Base-by-base conservation (phyloP, 2,797 vertebrate genomes). In the Rhinella marina region DNA sequence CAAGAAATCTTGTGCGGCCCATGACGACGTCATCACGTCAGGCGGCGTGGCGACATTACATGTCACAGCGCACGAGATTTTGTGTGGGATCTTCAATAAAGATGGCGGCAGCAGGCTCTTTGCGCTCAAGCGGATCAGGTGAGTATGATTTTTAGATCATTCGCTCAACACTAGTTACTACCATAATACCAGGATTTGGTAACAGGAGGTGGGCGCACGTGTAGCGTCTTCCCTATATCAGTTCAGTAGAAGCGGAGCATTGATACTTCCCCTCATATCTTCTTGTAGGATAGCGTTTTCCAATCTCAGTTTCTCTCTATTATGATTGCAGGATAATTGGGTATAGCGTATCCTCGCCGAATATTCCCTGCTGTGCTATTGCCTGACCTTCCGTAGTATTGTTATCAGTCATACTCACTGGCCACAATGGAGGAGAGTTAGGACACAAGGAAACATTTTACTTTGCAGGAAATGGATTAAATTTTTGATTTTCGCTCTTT, bases 401-500 rank as follows among this genome's bases (percentile, higher is more conserved):
- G 62, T 82, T 68, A 82, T 54, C 81, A 54, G 59, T 57, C 19
- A 57, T 3, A 84, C 48, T 32, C 41, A 41, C 16, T 73, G 2
- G 19, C 13, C 27, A 2, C 17, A n/a, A 5, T 57, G 68, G 27
- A 29, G 12, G 13, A 75, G n/a, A 62, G 57, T 13, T 84, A 41
- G 19, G 29, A 61, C 25, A 64, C 41, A 66, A 66, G 14, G 10
- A 57, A n/a, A 41, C 56, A 52, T 21, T 25, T 77, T 27, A 14
- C 12, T 52, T 25, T 50, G 54, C 29, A 77, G 56, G 29, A 27
- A 59, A 64, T 73, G 19, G 29, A 59, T 73, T 41, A 27, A 11
- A 75, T 48, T 75, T 29, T 17, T 84, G 19, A 41, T 80, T 61
- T 29, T 72, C 59, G 2, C 50, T 62, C 9, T 81, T 81, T 86